Percentiles rank a stretch among this genome's conserved stretches.
phyloP scores from a whole-genome alignment of 2,888 invertebrate species.

The Hydrotaea cyrtoneurina region DNA sequence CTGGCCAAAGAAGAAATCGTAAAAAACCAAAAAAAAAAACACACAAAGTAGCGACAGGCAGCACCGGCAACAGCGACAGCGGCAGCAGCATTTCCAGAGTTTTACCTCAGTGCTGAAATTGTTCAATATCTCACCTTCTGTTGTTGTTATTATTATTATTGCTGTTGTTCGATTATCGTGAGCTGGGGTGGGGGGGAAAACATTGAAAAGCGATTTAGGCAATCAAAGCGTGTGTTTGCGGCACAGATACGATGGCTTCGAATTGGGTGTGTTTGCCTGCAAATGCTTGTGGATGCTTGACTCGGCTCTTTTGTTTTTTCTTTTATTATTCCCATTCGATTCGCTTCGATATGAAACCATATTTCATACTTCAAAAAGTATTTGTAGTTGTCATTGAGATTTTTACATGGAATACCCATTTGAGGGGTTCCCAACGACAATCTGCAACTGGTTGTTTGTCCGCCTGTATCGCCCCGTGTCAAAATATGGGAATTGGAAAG shows the following conservation, averaged over 20 bases:
- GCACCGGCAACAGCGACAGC: no score
- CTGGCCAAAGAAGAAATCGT: constrained; percentile 31
- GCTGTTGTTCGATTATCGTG: constrained; percentile 32
- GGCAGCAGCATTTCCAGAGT: constrained; percentile 22
- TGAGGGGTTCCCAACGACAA: background rate
- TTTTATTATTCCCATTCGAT: background rate
- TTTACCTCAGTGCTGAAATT: constrained; percentile 21
- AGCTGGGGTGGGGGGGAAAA: constrained; percentile 30
- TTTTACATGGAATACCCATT: constrained; percentile 34
- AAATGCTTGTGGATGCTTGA: constrained; percentile 5
- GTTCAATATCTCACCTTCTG: constrained; percentile 35
- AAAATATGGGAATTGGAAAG: background rate
- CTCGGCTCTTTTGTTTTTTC: background rate
- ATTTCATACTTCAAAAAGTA: constrained; percentile 25
- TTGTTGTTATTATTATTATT: background rate
- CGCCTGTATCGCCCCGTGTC: background rate
- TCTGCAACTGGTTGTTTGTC: constrained; percentile 11
- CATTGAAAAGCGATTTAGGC: constrained; percentile 48
- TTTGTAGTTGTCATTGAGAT: constrained; percentile 26
- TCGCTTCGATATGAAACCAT: constrained; percentile 20
- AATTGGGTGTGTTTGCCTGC: constrained; percentile 42
- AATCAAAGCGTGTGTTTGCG: constrained; percentile 25
- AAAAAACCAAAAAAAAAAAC: no score
- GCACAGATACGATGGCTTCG: constrained; percentile 4
- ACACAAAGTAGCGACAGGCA: background rate